Evolutionary conservation across 2,113 vertebrate species (phyloP), one percentile per base, ranked within the genome.

Genomic region (Bostrychus sinensis): DNA sequence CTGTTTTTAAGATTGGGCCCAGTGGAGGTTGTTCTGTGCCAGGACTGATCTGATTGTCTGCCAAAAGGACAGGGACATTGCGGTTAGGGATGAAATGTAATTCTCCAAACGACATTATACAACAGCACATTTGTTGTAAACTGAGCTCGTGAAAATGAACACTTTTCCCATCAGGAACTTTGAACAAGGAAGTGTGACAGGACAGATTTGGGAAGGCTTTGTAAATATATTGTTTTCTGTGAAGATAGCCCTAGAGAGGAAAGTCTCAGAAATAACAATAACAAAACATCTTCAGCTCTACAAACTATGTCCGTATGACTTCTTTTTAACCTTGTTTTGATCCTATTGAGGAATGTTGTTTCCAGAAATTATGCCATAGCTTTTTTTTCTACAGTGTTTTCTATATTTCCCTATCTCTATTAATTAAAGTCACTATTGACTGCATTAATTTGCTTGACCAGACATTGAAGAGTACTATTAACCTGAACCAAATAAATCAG

Each of bases 1-100:
- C 76, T 75, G 74, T 74, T 78, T 65, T 66, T 39, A 28, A 70
- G 65, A 64, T 58, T 54, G 1, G 5, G 36, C 50, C 67, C 30
- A 45, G 57, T 66, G 61, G 72, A 62, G 70, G 66, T 62, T 73
- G 53, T 53, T 70, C 54, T 39, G 50, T 55, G 68, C 61, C 63
- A 72, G 62, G 41, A 75, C 53, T 36, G 45, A 73, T 56, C 51
- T 17, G 48, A 41, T 37, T 36, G 43, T 53, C 62, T 74, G 75
- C 62, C 70, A 74, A 73, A 69, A 76, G 50, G 14, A 28, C 7
- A 8, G 14, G 23, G 25, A n/a, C 9, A 75, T 51, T 72, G 61
- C 51, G 17, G 50, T 66, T 51, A 25, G 50, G 58, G 39, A 51
- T 59, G 20, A 78, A 60, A 64, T 57, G 17, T 17, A 22, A 25